Conservation (phyloP, 2,888 invertebrate genomes). For the Melinopterus prodromus region DNA sequence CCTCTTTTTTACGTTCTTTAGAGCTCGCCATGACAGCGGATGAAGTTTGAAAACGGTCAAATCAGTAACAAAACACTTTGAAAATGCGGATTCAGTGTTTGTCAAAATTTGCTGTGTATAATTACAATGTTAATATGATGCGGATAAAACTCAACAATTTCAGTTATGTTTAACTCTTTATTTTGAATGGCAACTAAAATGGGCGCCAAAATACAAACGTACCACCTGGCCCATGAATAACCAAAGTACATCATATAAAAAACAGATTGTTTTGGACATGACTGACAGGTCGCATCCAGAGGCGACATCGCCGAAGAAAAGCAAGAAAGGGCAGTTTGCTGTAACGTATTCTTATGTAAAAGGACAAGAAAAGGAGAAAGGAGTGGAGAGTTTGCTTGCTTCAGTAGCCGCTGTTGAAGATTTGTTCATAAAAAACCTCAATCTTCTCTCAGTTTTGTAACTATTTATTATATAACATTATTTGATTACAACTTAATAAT, state of each 20-base stretch:
- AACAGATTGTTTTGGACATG: background rate
- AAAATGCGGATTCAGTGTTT: background rate
- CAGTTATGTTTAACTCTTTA: background rate
- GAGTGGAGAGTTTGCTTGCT: slow-evolving; percentile 35
- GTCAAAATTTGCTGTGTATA: slow-evolving; percentile 12
- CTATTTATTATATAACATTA: slow-evolving; percentile 23
- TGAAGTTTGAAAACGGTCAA: slow-evolving; percentile 38
- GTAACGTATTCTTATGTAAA: slow-evolving; percentile 39
- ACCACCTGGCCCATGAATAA: background rate
- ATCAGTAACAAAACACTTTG: slow-evolving; percentile 28
- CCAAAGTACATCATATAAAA: background rate
- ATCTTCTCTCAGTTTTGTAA: slow-evolving; percentile 49
- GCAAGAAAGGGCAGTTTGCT: slow-evolving; percentile 31
- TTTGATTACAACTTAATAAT: background rate
- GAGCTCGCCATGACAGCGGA: slow-evolving; percentile 48
- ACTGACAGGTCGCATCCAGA: background rate
- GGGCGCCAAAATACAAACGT: background rate
- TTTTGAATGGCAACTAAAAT: background rate
- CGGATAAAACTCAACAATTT: background rate
- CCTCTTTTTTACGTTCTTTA: slow-evolving; percentile 50
- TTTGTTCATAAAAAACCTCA: slow-evolving; percentile 48
- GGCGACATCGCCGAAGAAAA: slow-evolving; percentile 13
- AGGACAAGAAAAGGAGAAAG: slow-evolving; percentile 30
- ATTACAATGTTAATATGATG: background rate
- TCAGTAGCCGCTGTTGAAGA: slow-evolving; percentile 46